phyloP scores from a whole-genome alignment of 2,888 invertebrate species.

The Fissipunctia ypsillon region DNA sequence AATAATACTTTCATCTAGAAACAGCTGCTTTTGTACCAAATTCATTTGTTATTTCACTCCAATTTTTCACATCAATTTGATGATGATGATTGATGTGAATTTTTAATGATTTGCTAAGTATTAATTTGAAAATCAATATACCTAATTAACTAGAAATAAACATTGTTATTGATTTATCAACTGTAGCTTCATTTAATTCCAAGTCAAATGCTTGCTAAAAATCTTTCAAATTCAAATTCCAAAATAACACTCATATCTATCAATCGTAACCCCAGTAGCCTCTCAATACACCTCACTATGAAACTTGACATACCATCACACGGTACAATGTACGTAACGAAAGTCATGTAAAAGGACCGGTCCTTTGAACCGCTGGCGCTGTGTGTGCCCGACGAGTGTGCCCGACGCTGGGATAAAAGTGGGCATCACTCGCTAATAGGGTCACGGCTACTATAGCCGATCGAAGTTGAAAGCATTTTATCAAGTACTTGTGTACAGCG shows the following conservation, averaged over 20 bases:
- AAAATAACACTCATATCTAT: not conserved
- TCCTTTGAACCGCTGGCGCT: constrained; percentile 58
- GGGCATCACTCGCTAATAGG: constrained; percentile 75
- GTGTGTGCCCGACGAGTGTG: constrained; percentile 67
- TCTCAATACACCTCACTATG: not conserved
- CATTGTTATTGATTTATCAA: not conserved
- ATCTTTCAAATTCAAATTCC: too few relatives aligned
- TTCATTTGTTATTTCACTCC: not conserved
- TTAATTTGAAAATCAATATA: not conserved
- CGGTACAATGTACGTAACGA: constrained; percentile 42
- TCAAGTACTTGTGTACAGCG: not conserved
- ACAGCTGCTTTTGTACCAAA: not conserved
- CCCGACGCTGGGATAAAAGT: constrained; percentile 72
- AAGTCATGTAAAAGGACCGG: constrained; percentile 50
- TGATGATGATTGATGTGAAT: not conserved
- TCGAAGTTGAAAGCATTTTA: constrained; percentile 37
- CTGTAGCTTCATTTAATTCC: not conserved
- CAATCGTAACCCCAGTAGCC: not conserved
- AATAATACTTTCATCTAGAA: not conserved
- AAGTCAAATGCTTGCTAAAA: not conserved
- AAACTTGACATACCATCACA: constrained; percentile 26
- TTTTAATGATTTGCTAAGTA: not conserved
- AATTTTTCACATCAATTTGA: too few relatives aligned
- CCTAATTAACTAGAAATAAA: not conserved
- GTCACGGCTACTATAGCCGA: constrained; percentile 68